phyloP scores from a whole-genome alignment of 2,113 vertebrate genomes.

The Cranoglanis bouderius region DNA sequence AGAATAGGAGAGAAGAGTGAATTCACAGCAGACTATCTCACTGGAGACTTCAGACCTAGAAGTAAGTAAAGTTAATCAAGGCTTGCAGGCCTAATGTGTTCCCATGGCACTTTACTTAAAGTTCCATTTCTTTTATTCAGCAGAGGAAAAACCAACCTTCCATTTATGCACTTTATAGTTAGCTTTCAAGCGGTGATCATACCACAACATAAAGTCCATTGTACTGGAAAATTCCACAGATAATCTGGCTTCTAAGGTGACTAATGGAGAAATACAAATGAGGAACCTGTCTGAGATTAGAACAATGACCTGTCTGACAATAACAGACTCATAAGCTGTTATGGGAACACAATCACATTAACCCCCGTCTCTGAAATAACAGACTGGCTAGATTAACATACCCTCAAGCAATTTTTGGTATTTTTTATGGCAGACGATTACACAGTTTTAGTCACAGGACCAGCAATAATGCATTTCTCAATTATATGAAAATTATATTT shows the following conservation, averaged over 20 bases:
- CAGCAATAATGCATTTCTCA: neutral
- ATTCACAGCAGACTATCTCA: slow-evolving; percentile 65
- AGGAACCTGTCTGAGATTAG: slow-evolving; percentile 4
- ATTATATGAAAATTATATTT: neutral
- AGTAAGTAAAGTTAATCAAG: slow-evolving; percentile 69
- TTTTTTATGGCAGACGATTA: neutral
- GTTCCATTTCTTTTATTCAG: neutral
- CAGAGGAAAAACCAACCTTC: slow-evolving; percentile 15
- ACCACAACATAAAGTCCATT: neutral
- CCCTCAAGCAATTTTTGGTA: neutral
- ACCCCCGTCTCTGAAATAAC: neutral
- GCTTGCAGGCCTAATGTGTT: slow-evolving; percentile 62
- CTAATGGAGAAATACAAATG: neutral
- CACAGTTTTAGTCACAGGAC: neutral
- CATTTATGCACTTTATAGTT: neutral
- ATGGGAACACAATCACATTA: neutral
- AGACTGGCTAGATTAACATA: neutral
- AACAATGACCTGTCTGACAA: slow-evolving; percentile 32
- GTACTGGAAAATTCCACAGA: neutral
- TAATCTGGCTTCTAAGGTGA: slow-evolving; percentile 22
- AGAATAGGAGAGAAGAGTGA: neutral
- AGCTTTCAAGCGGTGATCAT: neutral
- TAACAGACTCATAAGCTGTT: neutral
- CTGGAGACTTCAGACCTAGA: slow-evolving; percentile 57
- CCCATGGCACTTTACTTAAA: slow-evolving; percentile 59